These are phyloP conservation scores for Sinocyclocheilus rhinocerous DNA, from an alignment of 2,113 vertebrate species.

Conservation along the genomic window DNA sequence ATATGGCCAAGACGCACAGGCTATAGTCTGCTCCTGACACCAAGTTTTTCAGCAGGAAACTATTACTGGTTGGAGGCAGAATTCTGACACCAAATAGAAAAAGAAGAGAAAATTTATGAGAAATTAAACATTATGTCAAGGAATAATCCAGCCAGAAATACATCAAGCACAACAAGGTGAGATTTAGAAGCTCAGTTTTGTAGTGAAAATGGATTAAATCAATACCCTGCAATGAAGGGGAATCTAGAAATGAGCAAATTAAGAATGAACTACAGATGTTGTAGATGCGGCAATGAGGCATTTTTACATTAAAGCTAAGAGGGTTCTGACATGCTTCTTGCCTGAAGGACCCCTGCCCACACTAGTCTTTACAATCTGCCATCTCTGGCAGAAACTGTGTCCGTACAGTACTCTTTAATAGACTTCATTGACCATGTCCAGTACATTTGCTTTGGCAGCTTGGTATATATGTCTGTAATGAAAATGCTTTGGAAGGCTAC, in stretches of 20 bases:
- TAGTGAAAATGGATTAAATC: conserved; percentile 15
- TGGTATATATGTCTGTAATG: conserved; percentile 31
- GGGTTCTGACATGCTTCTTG: not conserved
- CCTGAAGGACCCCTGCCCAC: conserved; percentile 15
- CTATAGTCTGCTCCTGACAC: conserved; percentile 86
- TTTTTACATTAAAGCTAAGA: conserved; percentile 16
- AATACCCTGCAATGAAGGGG: not conserved
- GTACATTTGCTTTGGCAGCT: conserved; percentile 1
- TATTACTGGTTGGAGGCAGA: conserved; percentile 81
- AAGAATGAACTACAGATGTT: not conserved
- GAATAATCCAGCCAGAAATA: not conserved
- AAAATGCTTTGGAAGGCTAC: conserved; percentile 42
- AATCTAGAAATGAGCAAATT: conserved; percentile 13
- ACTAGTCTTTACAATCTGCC: conserved; percentile 25
- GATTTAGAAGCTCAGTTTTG: not conserved
- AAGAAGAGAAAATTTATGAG: not conserved
- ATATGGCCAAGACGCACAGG: conserved; percentile 88
- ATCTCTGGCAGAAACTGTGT: conserved; percentile 31
- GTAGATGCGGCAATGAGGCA: not conserved
- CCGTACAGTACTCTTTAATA: conserved; percentile 33
- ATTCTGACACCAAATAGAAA: conserved; percentile 73
- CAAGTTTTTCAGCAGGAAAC: conserved; percentile 86
- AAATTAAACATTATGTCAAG: not conserved
- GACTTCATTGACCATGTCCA: conserved; percentile 28
- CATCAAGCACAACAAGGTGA: not conserved